A percentile compares a stretch with the other conserved stretches of the same genome.
phyloP scores from a whole-genome alignment of 2,113 vertebrate species.

The Gila orcuttii region DNA sequence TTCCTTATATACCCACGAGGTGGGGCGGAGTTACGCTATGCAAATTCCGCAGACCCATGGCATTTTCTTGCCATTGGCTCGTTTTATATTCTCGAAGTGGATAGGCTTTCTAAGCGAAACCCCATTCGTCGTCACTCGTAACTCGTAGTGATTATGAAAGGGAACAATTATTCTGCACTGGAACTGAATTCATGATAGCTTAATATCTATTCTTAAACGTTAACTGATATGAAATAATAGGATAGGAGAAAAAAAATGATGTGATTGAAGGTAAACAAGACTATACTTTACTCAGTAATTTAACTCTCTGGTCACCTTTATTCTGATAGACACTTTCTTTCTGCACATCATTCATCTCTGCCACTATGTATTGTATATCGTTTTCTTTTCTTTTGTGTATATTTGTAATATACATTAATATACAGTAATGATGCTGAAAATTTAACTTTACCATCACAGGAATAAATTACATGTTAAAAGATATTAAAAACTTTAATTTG shows the following conservation, averaged over 20 bases:
- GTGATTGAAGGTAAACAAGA: background rate
- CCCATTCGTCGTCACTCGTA: no score
- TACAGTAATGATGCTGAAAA: background rate
- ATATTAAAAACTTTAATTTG: background rate
- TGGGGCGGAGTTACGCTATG: no score
- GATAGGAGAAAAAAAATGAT: background rate
- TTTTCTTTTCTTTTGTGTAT: background rate
- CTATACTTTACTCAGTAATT: background rate
- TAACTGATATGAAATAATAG: background rate
- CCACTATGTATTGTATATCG: background rate
- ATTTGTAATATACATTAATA: no score
- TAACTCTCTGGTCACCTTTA: background rate
- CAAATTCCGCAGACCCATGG: no score
- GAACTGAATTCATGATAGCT: background rate
- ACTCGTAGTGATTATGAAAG: no score
- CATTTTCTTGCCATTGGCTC: no score
- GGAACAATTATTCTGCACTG: background rate
- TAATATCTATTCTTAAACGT: background rate
- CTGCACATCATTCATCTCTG: background rate
- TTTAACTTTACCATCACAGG: background rate
- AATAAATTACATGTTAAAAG: background rate
- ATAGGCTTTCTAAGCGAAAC: no score
- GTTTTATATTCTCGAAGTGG: no score
- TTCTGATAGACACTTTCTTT: background rate
- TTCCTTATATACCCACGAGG: no score